Conservation (phyloP, 2,888 invertebrate species). For the Drosophila ustulata region DNA sequence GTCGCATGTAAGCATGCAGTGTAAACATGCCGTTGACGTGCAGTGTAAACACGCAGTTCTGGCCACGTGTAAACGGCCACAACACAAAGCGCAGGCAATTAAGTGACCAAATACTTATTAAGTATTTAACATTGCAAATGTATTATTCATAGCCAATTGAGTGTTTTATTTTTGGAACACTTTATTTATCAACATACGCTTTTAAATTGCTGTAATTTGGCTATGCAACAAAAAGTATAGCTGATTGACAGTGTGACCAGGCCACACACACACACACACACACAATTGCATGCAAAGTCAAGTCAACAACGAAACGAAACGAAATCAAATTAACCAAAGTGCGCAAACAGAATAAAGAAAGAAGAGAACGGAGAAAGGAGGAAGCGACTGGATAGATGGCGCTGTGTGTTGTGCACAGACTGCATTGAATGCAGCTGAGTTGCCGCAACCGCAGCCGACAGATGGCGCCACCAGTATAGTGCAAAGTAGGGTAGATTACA, state of each 20-base stretch:
- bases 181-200: not conserved
- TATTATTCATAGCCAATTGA: too few relatives aligned
- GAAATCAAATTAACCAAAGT: conserved; percentile 78
- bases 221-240: not conserved
- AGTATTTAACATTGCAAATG: too few relatives aligned
- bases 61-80: not conserved
- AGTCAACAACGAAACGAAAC: conserved; percentile 47
- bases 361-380: conserved; percentile 1
- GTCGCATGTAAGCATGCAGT: too few relatives aligned
- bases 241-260: not conserved
- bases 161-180: too few relatives aligned
- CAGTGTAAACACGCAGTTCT: not conserved
- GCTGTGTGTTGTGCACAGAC: conserved; percentile 13
- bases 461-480: conserved; percentile 44
- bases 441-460: conserved; percentile 62
- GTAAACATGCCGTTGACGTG: too few relatives aligned
- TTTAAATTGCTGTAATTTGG: not conserved
- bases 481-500: conserved; percentile 76
- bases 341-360: conserved; percentile 63
- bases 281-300: conserved; percentile 33
- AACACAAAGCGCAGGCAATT: not conserved
- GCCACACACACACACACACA: conserved; percentile 3
- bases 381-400: conserved; percentile 9
- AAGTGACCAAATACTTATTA: not conserved
- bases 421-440: conserved; percentile 51